Percentiles rank a stretch among this genome's conserved stretches.
These are phyloP conservation scores for Odontamblyopus lacepedii DNA, from an alignment of 2,797 vertebrate species.

Conservation along the genomic window DNA sequence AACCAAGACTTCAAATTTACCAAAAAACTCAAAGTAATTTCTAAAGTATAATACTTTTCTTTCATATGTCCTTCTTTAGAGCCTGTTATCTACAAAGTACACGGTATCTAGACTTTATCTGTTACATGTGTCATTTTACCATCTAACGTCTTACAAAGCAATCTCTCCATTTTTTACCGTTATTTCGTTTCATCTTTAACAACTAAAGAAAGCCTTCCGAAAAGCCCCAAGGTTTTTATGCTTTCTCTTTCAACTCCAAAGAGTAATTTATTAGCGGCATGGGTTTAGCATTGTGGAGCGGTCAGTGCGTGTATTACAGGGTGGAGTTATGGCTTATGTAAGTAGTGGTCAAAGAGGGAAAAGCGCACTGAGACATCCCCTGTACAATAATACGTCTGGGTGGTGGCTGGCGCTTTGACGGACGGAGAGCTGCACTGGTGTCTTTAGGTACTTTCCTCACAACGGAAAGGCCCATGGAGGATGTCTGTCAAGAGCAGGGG, in stretches of 20 bases:
- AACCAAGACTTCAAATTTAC: background rate
- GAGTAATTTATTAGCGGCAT: background rate
- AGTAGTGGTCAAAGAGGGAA: slow-evolving; percentile 43
- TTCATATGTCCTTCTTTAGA: background rate
- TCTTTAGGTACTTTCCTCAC: slow-evolving; percentile 71
- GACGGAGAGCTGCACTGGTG: slow-evolving; percentile 49
- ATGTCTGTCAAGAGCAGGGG: slow-evolving; percentile 21
- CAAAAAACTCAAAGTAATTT: background rate
- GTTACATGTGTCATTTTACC: background rate
- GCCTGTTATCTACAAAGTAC: background rate
- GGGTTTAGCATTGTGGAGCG: slow-evolving; percentile 9
- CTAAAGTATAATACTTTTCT: background rate
- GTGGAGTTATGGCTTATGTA: slow-evolving; percentile 64
- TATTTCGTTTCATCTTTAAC: slow-evolving; percentile 1
- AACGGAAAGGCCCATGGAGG: slow-evolving; percentile 22
- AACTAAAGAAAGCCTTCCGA: background rate
- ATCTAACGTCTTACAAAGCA: background rate
- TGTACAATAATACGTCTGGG: slow-evolving; percentile 52
- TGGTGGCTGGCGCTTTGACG: slow-evolving; percentile 38
- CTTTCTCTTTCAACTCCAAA: background rate
- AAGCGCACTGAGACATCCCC: slow-evolving; percentile 59
- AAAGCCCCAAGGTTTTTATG: slow-evolving; percentile 23
- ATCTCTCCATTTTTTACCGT: background rate
- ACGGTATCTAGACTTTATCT: background rate
- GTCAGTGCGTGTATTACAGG: slow-evolving; percentile 45